Base-by-base conservation (phyloP, 2,113 vertebrate genomes). In the Chunga burmeisteri region DNA sequence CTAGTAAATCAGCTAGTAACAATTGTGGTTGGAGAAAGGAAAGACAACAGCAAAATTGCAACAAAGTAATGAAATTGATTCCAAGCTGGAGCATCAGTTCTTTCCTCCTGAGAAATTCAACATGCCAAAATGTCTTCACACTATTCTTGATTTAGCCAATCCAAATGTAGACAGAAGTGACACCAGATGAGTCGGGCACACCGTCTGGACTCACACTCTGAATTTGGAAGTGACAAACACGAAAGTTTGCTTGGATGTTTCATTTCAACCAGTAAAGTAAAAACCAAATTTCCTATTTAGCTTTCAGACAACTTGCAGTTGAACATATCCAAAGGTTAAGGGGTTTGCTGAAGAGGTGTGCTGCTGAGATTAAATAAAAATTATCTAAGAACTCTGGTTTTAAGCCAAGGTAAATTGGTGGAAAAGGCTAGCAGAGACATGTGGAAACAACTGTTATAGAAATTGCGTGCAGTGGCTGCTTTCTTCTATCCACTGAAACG, bases 171-270 rank as follows among this genome's bases (percentile, higher is more conserved):
- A 73, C 55, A 95, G 75, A 92, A 96, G 34, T 67, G 82, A 84
- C 75, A 95, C 68, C 68, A 92, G 52, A 95, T 96, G 94, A 97
- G 94, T 96, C 96, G 96, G 85, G 81, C 88, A 91, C 23, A 59
- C 88, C 46, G 29, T 96, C 95, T 95, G 95, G 86, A 78, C 65
- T 86, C 75, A 70, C 58, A 88, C 29, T 92, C 75, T 63, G 50
- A 92, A 93, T 96, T 81, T 86, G 82, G 83, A 94, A 93, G n/a
- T 63, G 75, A 88, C 42, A 96, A 92, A 93, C 72, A 78, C 9
- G 22, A 70, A 96, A 93, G 80, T 96, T 94, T 92, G n/a, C 80
- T 92, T 83, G 79, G 30, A 74, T 90, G 40, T 83, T 87, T 95
- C 88, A 71, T 49, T 94, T 83, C 80, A 93, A 86, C 82, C 70